These are phyloP conservation scores for Linnaemya vulpina DNA, from an alignment of 2,888 invertebrate species.

Conservation along the genomic window DNA sequence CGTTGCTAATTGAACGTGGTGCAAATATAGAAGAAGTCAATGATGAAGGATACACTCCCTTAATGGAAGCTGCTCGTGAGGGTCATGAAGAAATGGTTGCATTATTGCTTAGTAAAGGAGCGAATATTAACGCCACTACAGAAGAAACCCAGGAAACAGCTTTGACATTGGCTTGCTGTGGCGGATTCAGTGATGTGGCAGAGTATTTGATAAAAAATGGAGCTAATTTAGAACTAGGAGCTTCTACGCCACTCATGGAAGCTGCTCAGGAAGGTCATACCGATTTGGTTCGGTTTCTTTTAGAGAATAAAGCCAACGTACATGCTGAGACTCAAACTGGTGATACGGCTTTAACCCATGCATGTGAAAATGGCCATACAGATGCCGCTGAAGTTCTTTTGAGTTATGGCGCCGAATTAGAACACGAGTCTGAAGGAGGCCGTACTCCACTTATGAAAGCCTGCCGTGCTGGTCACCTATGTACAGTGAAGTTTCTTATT, in stretches of 20 bases:
- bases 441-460: constrained; percentile 99
- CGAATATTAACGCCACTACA: constrained; percentile 98
- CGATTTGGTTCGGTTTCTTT: constrained; percentile 92
- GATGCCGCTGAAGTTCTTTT: constrained; percentile 97
- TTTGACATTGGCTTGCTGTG: constrained; percentile 95
- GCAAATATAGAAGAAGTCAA: constrained; percentile 99
- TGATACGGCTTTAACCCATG: constrained; percentile 98
- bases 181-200: constrained; percentile 97
- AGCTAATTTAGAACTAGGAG: constrained; percentile 96
- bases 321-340: constrained; percentile 97
- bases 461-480: constrained; percentile 96
- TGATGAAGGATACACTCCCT: constrained; percentile 99
- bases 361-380: constrained; percentile 99
- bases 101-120: constrained; percentile 94
- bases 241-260: constrained; percentile 99
- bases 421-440: constrained; percentile 98
- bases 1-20: constrained; percentile 96
- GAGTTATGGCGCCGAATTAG: constrained; percentile 94
- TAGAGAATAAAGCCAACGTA: constrained; percentile 94
- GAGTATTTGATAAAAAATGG: constrained; percentile 97
- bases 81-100: constrained; percentile 99
- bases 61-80: constrained; percentile 99
- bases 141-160: constrained; percentile 99
- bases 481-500: constrained; percentile 97
- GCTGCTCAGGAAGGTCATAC: constrained; percentile 99